phyloP scores from a whole-genome alignment of 2,113 vertebrate genomes.

The Pogona vitticeps region DNA sequence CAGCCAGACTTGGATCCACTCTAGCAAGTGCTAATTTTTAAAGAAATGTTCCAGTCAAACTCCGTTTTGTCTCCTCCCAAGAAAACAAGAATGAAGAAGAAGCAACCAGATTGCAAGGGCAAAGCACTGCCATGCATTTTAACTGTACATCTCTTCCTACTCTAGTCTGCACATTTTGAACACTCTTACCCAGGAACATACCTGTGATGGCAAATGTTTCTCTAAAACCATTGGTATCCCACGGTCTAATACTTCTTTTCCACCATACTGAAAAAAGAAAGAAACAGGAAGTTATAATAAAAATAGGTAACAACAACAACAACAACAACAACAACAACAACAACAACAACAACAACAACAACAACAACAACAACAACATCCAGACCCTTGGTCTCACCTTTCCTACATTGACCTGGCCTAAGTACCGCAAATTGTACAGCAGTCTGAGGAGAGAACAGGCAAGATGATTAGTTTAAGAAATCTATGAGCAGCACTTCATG shows the following conservation, averaged over 20 bases:
- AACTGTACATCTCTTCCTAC: background rate
- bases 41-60: background rate
- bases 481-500: background rate
- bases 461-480: background rate
- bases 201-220: conserved; percentile 61
- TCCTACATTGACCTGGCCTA: conserved; percentile 77
- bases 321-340: background rate
- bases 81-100: background rate
- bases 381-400: conserved; percentile 68
- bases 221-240: conserved; percentile 75
- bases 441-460: conserved; percentile 67
- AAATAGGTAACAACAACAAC: background rate
- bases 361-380: background rate
- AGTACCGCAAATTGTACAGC: conserved; percentile 76
- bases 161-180: rapidly evolving
- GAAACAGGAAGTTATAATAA: background rate
- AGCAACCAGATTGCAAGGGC: background rate
- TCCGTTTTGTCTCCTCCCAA: too few species aligned
- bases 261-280: conserved; percentile 71
- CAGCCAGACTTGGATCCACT: background rate
- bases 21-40: background rate
- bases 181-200: conserved; percentile 33
- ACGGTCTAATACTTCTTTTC: conserved; percentile 80
- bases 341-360: rapidly evolving
- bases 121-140: background rate